Evolutionary conservation across 2,888 invertebrate genomes (phyloP).

Genomic region (Doris montereyensis): DNA sequence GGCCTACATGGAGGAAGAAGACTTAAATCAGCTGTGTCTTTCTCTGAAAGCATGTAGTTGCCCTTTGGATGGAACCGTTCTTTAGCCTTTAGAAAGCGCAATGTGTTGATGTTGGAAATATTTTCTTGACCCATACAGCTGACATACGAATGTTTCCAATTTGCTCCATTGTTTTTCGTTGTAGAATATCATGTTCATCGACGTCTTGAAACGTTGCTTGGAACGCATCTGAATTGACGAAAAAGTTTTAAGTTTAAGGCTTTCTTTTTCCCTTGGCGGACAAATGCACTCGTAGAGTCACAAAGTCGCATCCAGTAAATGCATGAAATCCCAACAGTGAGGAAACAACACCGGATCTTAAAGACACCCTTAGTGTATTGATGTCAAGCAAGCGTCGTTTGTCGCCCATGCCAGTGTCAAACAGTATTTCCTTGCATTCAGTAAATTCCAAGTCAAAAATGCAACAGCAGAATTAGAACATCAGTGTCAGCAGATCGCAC

Average conservation of each 20-base stretch:
- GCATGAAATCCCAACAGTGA: background rate
- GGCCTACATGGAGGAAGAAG: background rate
- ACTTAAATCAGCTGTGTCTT: background rate
- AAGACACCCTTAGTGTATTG: background rate
- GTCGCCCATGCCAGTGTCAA: background rate
- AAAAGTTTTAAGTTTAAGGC: background rate
- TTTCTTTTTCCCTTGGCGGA: background rate
- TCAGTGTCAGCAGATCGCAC: background rate
- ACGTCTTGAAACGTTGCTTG: background rate
- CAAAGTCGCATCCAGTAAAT: background rate
- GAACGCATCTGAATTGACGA: background rate
- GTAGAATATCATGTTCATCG: background rate
- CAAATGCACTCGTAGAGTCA: background rate
- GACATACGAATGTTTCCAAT: background rate
- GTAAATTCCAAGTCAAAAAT: background rate
- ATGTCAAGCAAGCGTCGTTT: background rate
- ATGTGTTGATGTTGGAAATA: background rate
- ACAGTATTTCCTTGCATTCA: background rate
- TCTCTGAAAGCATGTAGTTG: background rate
- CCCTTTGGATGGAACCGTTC: background rate
- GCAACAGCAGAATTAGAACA: background rate
- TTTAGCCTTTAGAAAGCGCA: background rate
- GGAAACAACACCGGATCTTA: background rate
- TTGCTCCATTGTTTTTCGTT: background rate
- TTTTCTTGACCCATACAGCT: background rate